A percentile compares a stretch with the other conserved stretches of the same genome.
These are phyloP conservation scores for Eriocheir sinensis DNA, from an alignment of 1,140 invertebrate genomes.

Conservation along the genomic window DNA sequence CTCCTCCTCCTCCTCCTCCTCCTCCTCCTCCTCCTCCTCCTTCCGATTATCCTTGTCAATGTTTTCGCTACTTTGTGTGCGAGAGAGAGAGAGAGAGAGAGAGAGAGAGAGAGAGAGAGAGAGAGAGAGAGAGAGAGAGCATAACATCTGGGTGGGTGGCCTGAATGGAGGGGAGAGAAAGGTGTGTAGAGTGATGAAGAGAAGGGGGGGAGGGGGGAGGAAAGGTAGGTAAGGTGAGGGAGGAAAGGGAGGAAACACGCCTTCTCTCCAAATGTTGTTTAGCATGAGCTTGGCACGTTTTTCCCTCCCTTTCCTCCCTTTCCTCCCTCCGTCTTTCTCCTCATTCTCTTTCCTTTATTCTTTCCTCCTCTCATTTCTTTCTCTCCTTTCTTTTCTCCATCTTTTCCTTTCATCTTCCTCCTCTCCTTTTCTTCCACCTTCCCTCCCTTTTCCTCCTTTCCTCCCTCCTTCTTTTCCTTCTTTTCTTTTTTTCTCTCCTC, in stretches of 20 bases:
- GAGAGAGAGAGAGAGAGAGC: neutral
- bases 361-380: no score
- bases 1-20: neutral
- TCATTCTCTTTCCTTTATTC: no score
- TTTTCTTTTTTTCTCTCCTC: no score
- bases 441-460: no score
- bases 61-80: neutral
- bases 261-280: neutral
- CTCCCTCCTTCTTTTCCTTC: no score
- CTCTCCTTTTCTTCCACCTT: no score
- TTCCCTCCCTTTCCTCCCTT: neutral
- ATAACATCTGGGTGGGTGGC: neutral
- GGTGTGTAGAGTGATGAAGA: neutral
- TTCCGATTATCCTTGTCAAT: neutral
- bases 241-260: neutral
- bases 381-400: no score
- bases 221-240: neutral
- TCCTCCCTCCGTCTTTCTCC: neutral
- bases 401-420: no score
- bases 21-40: neutral
- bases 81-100: constrained; percentile 43
- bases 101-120: neutral
- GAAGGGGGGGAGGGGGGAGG: neutral
- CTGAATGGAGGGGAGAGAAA: constrained; percentile 7
- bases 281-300: neutral